Percentiles rank a stretch among this genome's conserved stretches.
Evolutionary conservation across 2,797 vertebrate genomes (phyloP).

Genomic region (Halcyon leucocephala): DNA sequence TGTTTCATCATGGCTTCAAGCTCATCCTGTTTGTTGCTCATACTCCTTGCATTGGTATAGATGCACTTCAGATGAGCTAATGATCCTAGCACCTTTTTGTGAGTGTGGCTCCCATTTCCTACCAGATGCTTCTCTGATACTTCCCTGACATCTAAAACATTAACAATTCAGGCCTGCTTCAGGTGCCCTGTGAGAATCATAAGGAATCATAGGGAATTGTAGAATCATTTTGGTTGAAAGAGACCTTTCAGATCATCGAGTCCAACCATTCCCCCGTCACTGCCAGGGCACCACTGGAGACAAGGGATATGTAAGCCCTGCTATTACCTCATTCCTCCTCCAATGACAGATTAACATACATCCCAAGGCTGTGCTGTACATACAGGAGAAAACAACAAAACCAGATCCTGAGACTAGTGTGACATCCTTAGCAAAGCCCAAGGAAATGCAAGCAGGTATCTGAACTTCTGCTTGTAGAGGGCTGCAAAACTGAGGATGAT

Average conservation of each 20-base stretch:
- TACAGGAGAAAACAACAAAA: not conserved
- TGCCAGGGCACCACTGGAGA: not conserved
- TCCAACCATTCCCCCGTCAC: too few relatives aligned
- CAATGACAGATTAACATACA: not conserved
- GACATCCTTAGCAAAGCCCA: not conserved
- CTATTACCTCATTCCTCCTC: not conserved
- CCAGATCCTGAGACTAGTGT: not conserved
- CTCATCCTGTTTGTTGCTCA: too few relatives aligned
- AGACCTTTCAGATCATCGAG: too few relatives aligned
- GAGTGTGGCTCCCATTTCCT: too few relatives aligned
- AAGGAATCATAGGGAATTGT: too few relatives aligned
- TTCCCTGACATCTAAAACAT: too few relatives aligned
- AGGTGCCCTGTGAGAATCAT: not conserved
- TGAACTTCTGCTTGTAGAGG: not conserved
- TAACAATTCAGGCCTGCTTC: not conserved
- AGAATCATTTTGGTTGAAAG: too few relatives aligned
- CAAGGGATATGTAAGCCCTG: not conserved
- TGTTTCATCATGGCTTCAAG: too few relatives aligned
- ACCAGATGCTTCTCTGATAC: too few relatives aligned
- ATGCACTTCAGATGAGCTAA: too few relatives aligned
- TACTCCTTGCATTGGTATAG: too few relatives aligned
- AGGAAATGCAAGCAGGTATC: accelerated
- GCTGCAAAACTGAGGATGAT: not conserved
- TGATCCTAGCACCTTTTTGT: too few relatives aligned
- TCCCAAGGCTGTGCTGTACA: not conserved